Conservation (phyloP, 2,113 vertebrate genomes). For the Chaetura pelagica region DNA sequence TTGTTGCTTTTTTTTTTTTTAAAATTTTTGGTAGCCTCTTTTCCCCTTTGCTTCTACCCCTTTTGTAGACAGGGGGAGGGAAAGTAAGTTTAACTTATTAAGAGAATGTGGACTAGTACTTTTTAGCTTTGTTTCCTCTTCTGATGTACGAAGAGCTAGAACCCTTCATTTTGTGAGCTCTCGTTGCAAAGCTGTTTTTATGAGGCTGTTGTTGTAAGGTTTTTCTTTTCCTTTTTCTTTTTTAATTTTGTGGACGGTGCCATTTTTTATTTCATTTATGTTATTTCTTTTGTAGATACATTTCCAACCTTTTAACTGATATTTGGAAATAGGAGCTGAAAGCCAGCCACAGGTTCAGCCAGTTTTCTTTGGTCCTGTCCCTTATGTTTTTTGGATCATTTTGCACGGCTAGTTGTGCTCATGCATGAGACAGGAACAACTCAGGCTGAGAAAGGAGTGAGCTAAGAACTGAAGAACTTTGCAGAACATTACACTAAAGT, state of each 20-base stretch:
- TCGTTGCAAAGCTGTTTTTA: conserved; percentile 62
- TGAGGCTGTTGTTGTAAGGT: conserved; percentile 68
- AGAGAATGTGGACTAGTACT: conserved; percentile 76
- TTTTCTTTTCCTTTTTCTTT: not conserved
- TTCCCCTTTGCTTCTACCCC: conserved; percentile 71
- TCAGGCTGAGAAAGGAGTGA: conserved; percentile 66
- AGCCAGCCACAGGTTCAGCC: conserved; percentile 65
- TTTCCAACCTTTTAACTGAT: conserved; percentile 73
- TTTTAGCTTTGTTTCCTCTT: conserved; percentile 79
- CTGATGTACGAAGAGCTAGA: conserved; percentile 67
- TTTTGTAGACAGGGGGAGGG: conserved; percentile 76
- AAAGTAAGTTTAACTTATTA: conserved; percentile 88
- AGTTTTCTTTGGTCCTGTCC: conserved; percentile 72
- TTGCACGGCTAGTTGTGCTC: conserved; percentile 48
- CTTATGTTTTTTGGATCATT: conserved; percentile 70
- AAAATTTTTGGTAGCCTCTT: conserved; percentile 65
- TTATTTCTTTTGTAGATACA: conserved; percentile 83
- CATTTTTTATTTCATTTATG: conserved; percentile 83
- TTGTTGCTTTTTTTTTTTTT: conserved; percentile 4
- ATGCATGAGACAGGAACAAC: conserved; percentile 40
- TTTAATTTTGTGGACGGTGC: conserved; percentile 79
- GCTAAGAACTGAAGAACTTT: conserved; percentile 58
- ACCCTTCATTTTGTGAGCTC: conserved; percentile 66
- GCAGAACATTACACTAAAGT: conserved; percentile 30
- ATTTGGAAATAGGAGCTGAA: conserved; percentile 72